Base-by-base conservation (phyloP, 2,797 vertebrate species). In the Gallirallus australis region DNA sequence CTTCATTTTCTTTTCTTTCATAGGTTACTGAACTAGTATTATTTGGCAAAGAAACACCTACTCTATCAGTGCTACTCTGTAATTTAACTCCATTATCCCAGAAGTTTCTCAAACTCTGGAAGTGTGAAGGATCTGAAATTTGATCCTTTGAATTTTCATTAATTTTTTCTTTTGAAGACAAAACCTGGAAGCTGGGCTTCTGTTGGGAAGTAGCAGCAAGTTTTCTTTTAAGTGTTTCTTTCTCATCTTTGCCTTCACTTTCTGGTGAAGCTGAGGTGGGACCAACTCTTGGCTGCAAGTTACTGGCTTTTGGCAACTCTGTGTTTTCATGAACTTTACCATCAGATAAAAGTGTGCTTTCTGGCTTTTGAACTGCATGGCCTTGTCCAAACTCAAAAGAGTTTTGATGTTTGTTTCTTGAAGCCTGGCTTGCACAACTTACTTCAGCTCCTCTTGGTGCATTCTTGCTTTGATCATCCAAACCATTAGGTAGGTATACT, bases 81-180 rank as follows among this genome's bases (percentile, higher is more conserved):
- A 97, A 90, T 53, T 98, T 97, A 30, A 87, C 60, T 54, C 98
- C 97, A 33, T 96, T 98, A 66, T 97, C 98, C 99, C 99, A 99
- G 96, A 99, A 99, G 15, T 98, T 98, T 66, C 97, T 98, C 91
- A 99, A 89, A 89, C 92, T 99, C 95, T 98, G 98, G 93, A 99
- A 99, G 47, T 98, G 98, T 40, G 93, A 97, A 65, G 97, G 98
- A 94, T 95, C 97, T 19, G 97, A 94, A 78, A 97, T 89, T 40
- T 98, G 97, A 88, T 96, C 97, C 12, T 97, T 95, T 33, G 95
- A 97, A 27, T 88, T 65, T n/a, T 98, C 98, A 35, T 98, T 98
- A 42, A 96, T 86, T 96, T 98, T 98, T 75, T 98, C 98, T 97
- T 98, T 98, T 57, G 98, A 93, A 35, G 99, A 97, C 61, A 98